Evolutionary conservation across 2,888 invertebrate genomes (phyloP).

Genomic region (Arenicola marina): DNA sequence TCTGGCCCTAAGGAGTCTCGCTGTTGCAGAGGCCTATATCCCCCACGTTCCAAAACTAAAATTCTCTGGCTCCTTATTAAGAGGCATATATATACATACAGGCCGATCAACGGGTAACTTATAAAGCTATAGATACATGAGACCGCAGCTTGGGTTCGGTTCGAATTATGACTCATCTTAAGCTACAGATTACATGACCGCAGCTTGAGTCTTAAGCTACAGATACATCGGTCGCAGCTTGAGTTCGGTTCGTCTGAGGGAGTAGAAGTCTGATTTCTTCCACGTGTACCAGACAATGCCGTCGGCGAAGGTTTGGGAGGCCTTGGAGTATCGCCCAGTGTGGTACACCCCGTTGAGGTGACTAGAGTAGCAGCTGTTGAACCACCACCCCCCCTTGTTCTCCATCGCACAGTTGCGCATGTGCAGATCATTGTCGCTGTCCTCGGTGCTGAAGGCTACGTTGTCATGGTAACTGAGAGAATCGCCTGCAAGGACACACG

Average conservation of each 20-base stretch:
- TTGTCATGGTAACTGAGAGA: conserved; percentile 54
- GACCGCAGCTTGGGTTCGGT: too few species aligned
- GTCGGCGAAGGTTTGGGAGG: conserved; percentile 16
- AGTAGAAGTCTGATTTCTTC: conserved; percentile 55
- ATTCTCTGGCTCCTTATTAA: too few species aligned
- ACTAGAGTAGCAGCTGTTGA: conserved; percentile 50
- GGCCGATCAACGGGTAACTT: too few species aligned
- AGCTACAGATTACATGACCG: too few species aligned
- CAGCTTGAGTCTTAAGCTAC: too few species aligned
- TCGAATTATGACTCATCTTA: too few species aligned
- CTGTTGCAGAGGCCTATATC: too few species aligned
- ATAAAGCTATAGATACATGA: too few species aligned
- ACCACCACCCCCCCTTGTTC: conserved; percentile 60
- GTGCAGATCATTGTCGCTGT: conserved; percentile 57
- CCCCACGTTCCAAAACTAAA: too few species aligned
- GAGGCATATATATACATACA: too few species aligned
- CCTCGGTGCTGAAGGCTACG: conserved; percentile 58
- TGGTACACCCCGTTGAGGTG: conserved; percentile 58
- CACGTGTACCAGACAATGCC: conserved; percentile 42
- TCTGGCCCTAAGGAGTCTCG: too few species aligned
- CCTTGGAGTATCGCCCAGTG: conserved; percentile 47
- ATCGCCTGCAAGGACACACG: conserved; percentile 43
- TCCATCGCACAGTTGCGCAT: conserved; percentile 55
- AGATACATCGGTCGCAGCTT: conserved; percentile 36
- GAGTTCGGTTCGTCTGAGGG: conserved; percentile 53